A percentile compares a stretch with the other conserved stretches of the same genome.
These are phyloP conservation scores for Staurois parvus DNA, from an alignment of 2,797 vertebrate genomes.

Conservation along the genomic window DNA sequence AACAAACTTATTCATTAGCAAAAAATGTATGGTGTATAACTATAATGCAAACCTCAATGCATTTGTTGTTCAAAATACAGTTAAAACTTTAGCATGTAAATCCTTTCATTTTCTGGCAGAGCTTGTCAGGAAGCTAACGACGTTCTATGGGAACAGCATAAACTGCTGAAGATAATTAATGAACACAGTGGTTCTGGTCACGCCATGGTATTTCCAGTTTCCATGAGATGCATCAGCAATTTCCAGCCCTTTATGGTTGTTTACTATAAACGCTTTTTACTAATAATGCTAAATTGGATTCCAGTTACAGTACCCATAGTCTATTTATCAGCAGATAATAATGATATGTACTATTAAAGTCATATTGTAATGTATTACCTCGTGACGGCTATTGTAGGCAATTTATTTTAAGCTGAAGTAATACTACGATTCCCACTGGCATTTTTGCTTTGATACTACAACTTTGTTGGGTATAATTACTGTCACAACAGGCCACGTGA, in stretches of 20 bases:
- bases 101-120: conserved; percentile 22
- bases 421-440: neutral
- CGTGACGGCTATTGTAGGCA: neutral
- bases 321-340: conserved; percentile 39
- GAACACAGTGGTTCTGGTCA: conserved; percentile 21
- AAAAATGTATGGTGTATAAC: no score
- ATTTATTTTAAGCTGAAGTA: neutral
- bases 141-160: conserved; percentile 16
- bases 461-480: neutral
- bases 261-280: conserved; percentile 38
- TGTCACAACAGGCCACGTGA: neutral
- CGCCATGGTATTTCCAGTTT: conserved; percentile 21
- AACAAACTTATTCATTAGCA: no score
- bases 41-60: neutral
- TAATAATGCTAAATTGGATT: conserved; percentile 37
- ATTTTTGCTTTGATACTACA: neutral
- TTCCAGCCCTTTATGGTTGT: conserved; percentile 31
- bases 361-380: neutral
- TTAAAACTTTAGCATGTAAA: neutral
- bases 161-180: conserved; percentile 30
- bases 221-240: conserved; percentile 14
- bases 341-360: neutral
- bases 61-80: conserved; percentile 28
- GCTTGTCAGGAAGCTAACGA: conserved; percentile 23
- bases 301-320: conserved; percentile 1